Percentiles rank a stretch among this genome's conserved stretches.
Conservation (phyloP, 2,113 vertebrate genomes). For the Xenopus borealis region DNA sequence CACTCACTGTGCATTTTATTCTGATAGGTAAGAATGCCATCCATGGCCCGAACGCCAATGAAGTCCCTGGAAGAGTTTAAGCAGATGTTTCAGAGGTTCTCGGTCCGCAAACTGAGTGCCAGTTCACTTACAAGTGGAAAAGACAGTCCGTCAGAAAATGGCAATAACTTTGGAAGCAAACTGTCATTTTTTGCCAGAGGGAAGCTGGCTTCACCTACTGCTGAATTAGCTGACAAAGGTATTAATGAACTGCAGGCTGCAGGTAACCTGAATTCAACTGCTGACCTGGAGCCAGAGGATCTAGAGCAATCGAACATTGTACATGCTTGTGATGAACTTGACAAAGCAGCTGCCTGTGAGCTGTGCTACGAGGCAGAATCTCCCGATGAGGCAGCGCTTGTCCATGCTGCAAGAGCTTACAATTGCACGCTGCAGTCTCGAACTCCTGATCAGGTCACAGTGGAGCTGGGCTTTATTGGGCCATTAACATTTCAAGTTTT, state of each 20-base stretch:
- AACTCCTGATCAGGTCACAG: conserved; percentile 73
- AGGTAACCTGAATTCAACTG: neutral
- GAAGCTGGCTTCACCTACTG: conserved; percentile 58
- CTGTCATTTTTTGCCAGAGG: conserved; percentile 62
- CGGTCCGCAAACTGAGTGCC: conserved; percentile 67
- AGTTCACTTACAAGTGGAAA: conserved; percentile 54
- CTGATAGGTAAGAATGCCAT: conserved; percentile 70
- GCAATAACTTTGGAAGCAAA: conserved; percentile 62
- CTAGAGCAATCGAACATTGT: neutral
- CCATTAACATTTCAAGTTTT: conserved; percentile 76
- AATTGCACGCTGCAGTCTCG: conserved; percentile 70
- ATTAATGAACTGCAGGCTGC: neutral
- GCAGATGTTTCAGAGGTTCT: conserved; percentile 79
- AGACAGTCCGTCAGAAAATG: conserved; percentile 55
- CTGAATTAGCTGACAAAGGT: conserved; percentile 44
- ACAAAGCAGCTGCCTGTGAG: conserved; percentile 22
- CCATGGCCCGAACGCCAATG: conserved; percentile 61
- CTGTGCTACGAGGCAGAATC: conserved; percentile 77
- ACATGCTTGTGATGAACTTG: neutral
- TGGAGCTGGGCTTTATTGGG: conserved; percentile 77
- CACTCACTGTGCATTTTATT: neutral
- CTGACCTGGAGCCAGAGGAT: conserved; percentile 9
- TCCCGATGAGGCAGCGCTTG: conserved; percentile 67
- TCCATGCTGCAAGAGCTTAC: conserved; percentile 75
- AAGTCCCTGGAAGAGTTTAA: conserved; percentile 84